phyloP scores from a whole-genome alignment of 2,113 vertebrate species.

The Bufo gargarizans region DNA sequence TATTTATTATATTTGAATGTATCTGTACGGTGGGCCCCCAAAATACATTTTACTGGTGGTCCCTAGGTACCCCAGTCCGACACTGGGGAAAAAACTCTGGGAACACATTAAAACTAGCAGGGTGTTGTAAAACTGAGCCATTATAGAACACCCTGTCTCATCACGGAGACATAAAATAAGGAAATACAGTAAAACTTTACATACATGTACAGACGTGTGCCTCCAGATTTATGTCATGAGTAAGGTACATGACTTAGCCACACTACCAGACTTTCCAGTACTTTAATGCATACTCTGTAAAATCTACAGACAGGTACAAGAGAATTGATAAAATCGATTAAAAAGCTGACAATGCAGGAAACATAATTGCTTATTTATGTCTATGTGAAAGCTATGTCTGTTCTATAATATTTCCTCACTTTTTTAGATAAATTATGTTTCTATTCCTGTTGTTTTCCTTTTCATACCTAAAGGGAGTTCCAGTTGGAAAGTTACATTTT shows the following conservation, averaged over 20 bases:
- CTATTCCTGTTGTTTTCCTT: not conserved
- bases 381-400: not conserved
- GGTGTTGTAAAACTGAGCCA: not conserved
- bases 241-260: not conserved
- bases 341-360: not conserved
- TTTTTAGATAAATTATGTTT: not conserved
- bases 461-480: not conserved
- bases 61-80: too few species aligned
- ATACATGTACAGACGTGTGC: not conserved
- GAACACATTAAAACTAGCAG: not conserved
- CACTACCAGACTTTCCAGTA: not conserved
- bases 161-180: not conserved
- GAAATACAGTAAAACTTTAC: not conserved
- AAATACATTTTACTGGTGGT: too few species aligned
- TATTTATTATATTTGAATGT: too few species aligned
- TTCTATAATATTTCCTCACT: not conserved
- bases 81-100: not conserved
- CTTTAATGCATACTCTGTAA: not conserved
- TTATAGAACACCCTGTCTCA: not conserved
- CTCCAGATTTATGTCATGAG: not conserved
- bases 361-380: too few species aligned
- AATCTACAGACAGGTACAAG: not conserved
- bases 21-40: too few species aligned
- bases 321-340: not conserved
- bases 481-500: too few species aligned